Base-by-base conservation (phyloP, 2,888 invertebrate species). In the Agrotis exclamationis region DNA sequence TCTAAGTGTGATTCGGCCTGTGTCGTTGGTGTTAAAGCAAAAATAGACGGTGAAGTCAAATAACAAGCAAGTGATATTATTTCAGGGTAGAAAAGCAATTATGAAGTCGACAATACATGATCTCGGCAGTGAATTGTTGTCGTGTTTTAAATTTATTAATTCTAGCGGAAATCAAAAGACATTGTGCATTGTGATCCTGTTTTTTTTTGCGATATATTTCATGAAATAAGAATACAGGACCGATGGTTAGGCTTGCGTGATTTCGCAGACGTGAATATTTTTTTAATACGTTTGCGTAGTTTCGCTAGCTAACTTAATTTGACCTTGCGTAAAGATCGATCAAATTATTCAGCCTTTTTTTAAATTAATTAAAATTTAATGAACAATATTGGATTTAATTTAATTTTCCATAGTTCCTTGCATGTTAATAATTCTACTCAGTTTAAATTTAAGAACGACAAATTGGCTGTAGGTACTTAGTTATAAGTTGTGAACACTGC, bases 381-480 rank as follows among this genome's bases (percentile, higher is more conserved):
- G 44, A 74, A 67, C 28, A 58, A 75, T n/a, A 59, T 47, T 24
- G 6, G 14, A 28, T 24, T 22, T 16, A 45, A 16, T n/a, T 28
- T 16, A 56, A 18, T n/a, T n/a, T n/a, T n/a, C n/a, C n/a, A n/a
- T n/a, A 22, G 58, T 39, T 45, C n/a, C 4, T 50, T 39, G 45
- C 18, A 47, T 47, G 14, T 33, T 44, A 45, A 28, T 22, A 45
- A 69, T 75, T 77, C 75, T 60, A 53, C 69, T 57, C 54, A 69
- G 59, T 77, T 14, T 57, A 76, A 33, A 53, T 79, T 22, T 72
- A 69, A 73, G 60, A 45, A 59, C 51, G 56, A 69, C 4, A 72
- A n/a, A 69, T 65, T 75, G 80, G 79, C 80, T 82, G 83, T n/a
- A n/a, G n/a, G n/a, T 79, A 80, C 59, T 64, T 82, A 81, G 79